Base-by-base conservation (phyloP, 2,113 vertebrate genomes). In the Lampris megalopsis region DNA sequence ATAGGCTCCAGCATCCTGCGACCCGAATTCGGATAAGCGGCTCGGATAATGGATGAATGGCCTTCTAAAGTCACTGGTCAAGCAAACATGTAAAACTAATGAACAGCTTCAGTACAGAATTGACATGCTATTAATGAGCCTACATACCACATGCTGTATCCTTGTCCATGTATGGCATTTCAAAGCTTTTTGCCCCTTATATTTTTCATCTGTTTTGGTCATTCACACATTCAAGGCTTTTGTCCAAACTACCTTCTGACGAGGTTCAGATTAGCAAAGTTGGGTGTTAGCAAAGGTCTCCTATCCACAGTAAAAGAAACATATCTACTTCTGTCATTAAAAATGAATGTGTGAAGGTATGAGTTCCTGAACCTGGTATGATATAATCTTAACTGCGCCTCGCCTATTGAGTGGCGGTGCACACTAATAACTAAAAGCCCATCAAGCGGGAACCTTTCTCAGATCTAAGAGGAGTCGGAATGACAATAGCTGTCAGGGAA, bases 331-430 rank as follows among this genome's bases (percentile, higher is more conserved):
- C 64, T 63, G 5, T 53, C n/a, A 70, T 48, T 37, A 24, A 68
- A 74, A 75, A 70, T 43, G 13, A 68, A 78, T 50, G 61, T 48
- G 3, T 37, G 5, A 38, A 45, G 24, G 24, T 41, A 10, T n/a
- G 38, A 41, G 43, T 70, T 79, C 45, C 69, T 68, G 71, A 58
- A 74, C 68, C 61, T 11, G 58, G 73, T 62, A 72, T 73, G 59
- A 78, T 73, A 64, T 53, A 63, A 73, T 84, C 78, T 35, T 71
- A 71, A 69, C 11, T 40, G 3, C 73, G 53, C 68, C 9, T 36
- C 53, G 58, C 38, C 45, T 53, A 53, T 53, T 73, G 57, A 78
- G 63, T 73, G 66, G 45, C 35, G 73, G n/a, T 35, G 71, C 77
- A 53, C 61, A 42, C 63, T 53, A 70, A 68, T 71, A 65, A 2